phyloP scores from a whole-genome alignment of 2,113 vertebrate genomes.

The Psilopsiagon aurifrons region DNA sequence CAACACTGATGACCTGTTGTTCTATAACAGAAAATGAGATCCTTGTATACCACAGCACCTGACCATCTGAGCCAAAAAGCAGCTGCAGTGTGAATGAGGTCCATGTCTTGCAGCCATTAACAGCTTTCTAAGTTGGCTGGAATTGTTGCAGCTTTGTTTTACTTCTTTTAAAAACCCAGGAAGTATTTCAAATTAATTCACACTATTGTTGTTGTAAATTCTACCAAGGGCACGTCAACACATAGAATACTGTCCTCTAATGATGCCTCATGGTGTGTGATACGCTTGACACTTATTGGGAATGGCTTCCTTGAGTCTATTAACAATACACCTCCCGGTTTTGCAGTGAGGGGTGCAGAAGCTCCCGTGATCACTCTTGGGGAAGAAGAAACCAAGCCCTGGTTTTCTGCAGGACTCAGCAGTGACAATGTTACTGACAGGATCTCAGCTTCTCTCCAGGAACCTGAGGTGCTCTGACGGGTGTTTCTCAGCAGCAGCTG shows the following conservation, averaged over 20 bases:
- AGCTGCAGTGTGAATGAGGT: neutral
- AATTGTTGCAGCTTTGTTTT: neutral
- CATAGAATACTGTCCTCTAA: neutral
- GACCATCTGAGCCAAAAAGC: neutral
- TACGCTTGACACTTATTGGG: neutral
- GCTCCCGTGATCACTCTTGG: accelerated
- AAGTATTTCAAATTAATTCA: neutral
- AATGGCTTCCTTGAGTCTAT: neutral
- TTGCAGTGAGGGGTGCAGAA: neutral
- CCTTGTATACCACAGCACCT: neutral
- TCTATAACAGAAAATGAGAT: neutral
- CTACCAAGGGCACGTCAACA: neutral
- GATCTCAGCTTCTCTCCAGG: neutral
- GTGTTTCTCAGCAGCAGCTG: neutral
- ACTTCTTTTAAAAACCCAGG: neutral
- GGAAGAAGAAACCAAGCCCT: neutral
- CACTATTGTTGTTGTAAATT: neutral
- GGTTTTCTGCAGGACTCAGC: neutral
- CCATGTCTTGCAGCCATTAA: neutral
- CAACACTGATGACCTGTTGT: neutral
- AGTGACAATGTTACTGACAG: accelerated
- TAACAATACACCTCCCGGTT: neutral
- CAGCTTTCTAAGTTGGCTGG: neutral
- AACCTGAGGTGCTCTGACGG: neutral
- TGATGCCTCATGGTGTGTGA: neutral